phyloP scores from a whole-genome alignment of 1,140 invertebrate species.

The Heterodera schachtii region DNA sequence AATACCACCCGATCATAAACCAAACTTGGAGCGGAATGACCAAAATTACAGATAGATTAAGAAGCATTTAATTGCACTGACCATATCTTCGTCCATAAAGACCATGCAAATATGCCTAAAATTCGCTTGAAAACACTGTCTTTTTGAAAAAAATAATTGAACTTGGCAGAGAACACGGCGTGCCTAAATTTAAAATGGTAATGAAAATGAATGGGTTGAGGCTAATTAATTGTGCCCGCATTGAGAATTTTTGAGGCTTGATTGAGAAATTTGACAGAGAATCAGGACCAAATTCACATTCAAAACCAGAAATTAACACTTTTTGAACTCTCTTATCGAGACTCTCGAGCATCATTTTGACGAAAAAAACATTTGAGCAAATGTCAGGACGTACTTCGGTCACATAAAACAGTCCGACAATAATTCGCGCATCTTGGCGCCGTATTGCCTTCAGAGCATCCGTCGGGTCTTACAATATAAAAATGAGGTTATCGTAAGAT shows the following conservation, averaged over 20 bases:
- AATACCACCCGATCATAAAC: constrained; percentile 99
- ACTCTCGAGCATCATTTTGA: no score
- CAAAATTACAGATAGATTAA: no score
- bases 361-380: no score
- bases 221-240: no score
- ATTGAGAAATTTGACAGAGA: no score
- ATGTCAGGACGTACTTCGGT: constrained; percentile 72
- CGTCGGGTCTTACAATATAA: constrained; percentile 15
- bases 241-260: no score
- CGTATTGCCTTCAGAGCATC: constrained; percentile 84
- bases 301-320: no score
- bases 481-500: no score
- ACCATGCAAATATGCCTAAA: constrained; percentile 80
- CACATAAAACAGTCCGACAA: constrained; percentile 96
- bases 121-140: background rate
- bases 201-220: no score
- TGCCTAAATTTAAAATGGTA: constrained; percentile 68
- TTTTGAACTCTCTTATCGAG: no score
- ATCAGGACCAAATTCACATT: no score
- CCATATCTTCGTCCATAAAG: constrained; percentile 91
- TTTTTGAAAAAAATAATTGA: background rate
- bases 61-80: background rate
- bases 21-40: constrained; percentile 71
- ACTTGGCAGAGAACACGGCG: constrained; percentile 92
- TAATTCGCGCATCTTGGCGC: constrained; percentile 90